Percentiles rank a stretch among this genome's conserved stretches.
phyloP scores from a whole-genome alignment of 2,888 invertebrate species.

The Cremastinae sp. region DNA sequence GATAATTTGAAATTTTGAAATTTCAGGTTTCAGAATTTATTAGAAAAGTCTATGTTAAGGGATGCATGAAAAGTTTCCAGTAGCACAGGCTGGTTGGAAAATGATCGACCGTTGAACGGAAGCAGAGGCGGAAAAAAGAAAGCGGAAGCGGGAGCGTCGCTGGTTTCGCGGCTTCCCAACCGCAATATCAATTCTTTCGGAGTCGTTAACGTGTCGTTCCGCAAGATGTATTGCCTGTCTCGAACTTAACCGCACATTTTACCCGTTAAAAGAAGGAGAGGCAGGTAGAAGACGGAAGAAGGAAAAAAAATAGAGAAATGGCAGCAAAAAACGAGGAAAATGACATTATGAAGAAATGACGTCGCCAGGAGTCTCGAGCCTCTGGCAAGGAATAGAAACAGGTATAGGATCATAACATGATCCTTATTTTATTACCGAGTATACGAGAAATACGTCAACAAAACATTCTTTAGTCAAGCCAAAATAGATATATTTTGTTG shows the following conservation, averaged over 20 bases:
- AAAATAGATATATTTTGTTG: no score
- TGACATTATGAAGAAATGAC: no score
- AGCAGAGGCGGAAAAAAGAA: background rate
- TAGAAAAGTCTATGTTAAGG: background rate
- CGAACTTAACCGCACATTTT: slow-evolving; percentile 43
- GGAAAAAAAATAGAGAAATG: no score
- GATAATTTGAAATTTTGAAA: no score
- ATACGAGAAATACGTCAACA: no score
- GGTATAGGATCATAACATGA: no score
- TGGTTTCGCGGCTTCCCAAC: slow-evolving; percentile 13
- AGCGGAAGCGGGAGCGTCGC: slow-evolving; percentile 22
- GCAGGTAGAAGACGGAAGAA: background rate
- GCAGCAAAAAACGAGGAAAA: no score
- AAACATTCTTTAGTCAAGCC: no score
- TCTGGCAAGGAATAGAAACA: no score
- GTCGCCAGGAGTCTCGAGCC: no score
- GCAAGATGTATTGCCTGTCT: slow-evolving; percentile 53
- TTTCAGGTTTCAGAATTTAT: background rate
- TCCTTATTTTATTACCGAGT: no score
- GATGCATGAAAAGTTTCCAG: background rate
- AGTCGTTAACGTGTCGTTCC: slow-evolving; percentile 51
- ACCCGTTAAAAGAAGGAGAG: slow-evolving; percentile 10
- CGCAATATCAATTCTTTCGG: slow-evolving; percentile 57
- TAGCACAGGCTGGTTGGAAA: background rate
- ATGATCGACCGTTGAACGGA: slow-evolving; percentile 23